Evolutionary conservation across 1,140 invertebrate genomes (phyloP).

Genomic region (Eupeodes corollae): DNA sequence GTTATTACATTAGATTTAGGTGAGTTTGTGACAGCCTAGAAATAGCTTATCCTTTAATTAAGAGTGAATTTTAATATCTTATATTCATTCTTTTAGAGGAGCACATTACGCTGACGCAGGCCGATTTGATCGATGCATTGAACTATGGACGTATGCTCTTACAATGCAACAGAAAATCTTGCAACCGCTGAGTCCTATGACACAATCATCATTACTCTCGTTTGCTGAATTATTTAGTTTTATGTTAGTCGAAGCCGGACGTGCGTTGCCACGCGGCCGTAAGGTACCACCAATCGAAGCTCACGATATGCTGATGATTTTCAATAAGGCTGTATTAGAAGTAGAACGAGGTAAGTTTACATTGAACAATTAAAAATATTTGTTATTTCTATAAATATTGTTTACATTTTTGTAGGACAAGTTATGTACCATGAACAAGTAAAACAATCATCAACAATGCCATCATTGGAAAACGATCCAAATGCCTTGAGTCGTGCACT

Average conservation of each 20-base stretch:
- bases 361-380: slow-evolving; percentile 40
- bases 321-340: slow-evolving; percentile 64
- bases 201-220: slow-evolving; percentile 82
- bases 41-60: too few relatives aligned
- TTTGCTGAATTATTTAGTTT: slow-evolving; percentile 93
- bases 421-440: slow-evolving; percentile 11
- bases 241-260: slow-evolving; percentile 71
- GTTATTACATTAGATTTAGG: slow-evolving; percentile 75
- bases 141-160: slow-evolving; percentile 92
- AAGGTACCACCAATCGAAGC: slow-evolving; percentile 67
- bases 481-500: slow-evolving; percentile 70
- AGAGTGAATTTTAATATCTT: slow-evolving; percentile 42
- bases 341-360: slow-evolving; percentile 44
- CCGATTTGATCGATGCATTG: slow-evolving; percentile 81
- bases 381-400: too few relatives aligned
- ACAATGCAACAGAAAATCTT: slow-evolving; percentile 91
- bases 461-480: slow-evolving; percentile 42
- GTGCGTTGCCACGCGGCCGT: slow-evolving; percentile 54
- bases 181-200: slow-evolving; percentile 88
- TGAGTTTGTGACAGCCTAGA: slow-evolving; percentile 6
- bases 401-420: slow-evolving; percentile 13
- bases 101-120: slow-evolving; percentile 92
- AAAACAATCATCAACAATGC: slow-evolving; percentile 16
- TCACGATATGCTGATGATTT: slow-evolving; percentile 69
- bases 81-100: too few relatives aligned